phyloP scores from a whole-genome alignment of 35 echinoderm and acorn worm genomes.

The Anneissia japonica region DNA sequence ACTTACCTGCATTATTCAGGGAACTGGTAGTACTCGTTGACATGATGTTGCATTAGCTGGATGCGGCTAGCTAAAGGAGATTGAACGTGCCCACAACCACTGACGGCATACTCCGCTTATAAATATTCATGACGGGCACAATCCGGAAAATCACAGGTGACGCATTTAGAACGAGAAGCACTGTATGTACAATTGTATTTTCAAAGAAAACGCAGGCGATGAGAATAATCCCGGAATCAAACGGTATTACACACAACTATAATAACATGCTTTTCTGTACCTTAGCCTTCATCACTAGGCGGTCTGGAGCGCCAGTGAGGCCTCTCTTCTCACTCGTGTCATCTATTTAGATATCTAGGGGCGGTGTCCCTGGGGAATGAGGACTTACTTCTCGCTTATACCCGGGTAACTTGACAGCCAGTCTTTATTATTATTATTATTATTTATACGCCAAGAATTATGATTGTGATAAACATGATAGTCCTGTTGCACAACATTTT shows the following conservation, averaged over 20 bases:
- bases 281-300: not conserved
- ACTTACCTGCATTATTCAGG: not conserved
- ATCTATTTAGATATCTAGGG: too few relatives aligned
- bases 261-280: not conserved
- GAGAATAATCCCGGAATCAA: not conserved
- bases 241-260: not conserved
- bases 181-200: not conserved
- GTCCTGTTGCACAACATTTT: too few relatives aligned
- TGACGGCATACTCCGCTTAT: not conserved
- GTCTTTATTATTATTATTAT: too few relatives aligned
- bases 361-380: too few relatives aligned
- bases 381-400: too few relatives aligned
- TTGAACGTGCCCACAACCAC: not conserved
- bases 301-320: too few relatives aligned
- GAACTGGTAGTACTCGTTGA: not conserved
- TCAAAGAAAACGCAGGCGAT: not conserved
- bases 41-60: not conserved
- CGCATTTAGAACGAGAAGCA: not conserved
- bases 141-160: not conserved
- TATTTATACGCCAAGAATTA: too few relatives aligned
- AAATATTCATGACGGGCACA: not conserved
- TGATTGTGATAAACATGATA: too few relatives aligned
- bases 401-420: too few relatives aligned
- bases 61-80: not conserved
- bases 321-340: too few relatives aligned